phyloP scores from a whole-genome alignment of 2,888 invertebrate genomes.

The Hesperia comma region DNA sequence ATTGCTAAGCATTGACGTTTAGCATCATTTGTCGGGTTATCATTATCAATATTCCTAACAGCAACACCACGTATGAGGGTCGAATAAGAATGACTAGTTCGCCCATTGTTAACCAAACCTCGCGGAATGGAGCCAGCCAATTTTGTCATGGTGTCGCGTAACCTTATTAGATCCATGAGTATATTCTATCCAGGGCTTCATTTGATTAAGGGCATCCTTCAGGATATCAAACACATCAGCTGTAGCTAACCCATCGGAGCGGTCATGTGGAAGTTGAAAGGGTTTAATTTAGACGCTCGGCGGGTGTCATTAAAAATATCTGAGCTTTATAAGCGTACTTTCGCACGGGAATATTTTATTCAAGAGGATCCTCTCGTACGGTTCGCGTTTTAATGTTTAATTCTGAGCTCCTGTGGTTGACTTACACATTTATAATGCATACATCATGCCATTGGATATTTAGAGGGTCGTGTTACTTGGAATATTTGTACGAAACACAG shows the following conservation, averaged over 20 bases:
- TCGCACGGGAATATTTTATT: conserved; percentile 41
- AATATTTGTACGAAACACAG: background rate
- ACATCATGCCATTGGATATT: background rate
- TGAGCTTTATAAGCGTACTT: conserved; percentile 41
- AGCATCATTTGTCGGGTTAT: conserved; percentile 51
- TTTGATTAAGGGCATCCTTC: conserved; percentile 35
- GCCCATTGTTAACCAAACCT: conserved; percentile 64
- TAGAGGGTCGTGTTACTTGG: conserved; percentile 5
- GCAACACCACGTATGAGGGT: conserved; percentile 52
- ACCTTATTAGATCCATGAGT: conserved; percentile 55
- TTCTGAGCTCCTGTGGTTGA: conserved; percentile 2
- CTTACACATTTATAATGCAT: conserved; percentile 1
- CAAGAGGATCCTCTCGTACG: conserved; percentile 28
- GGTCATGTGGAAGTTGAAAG: conserved; percentile 68
- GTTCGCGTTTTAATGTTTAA: conserved; percentile 27
- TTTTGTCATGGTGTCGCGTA: conserved; percentile 46
- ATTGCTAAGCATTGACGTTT: conserved; percentile 40
- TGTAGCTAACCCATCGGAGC: conserved; percentile 57
- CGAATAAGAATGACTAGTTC: conserved; percentile 65
- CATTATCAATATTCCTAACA: conserved; percentile 70
- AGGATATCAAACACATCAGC: conserved; percentile 19
- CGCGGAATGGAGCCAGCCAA: conserved; percentile 58
- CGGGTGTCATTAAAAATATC: conserved; percentile 54
- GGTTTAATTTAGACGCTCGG: conserved; percentile 48
- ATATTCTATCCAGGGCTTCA: conserved; percentile 46